Evolutionary conservation across 2,888 invertebrate species (phyloP).

Genomic region (Polymixis lichenea): DNA sequence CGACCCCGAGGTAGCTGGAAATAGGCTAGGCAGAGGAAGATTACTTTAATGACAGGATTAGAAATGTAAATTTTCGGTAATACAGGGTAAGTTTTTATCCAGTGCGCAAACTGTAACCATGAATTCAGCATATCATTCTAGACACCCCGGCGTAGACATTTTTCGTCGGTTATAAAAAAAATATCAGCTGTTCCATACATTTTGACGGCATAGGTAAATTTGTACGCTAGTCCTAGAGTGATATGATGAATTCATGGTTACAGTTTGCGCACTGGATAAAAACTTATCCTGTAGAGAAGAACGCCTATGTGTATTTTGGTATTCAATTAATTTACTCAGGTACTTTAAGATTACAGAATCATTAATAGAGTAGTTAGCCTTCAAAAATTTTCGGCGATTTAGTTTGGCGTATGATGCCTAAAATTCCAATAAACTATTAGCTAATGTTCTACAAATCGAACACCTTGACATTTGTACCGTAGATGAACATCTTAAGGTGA

Average conservation of each 20-base stretch:
- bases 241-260: too few species aligned
- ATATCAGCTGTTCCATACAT: too few species aligned
- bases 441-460: constrained; percentile 14
- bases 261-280: too few species aligned
- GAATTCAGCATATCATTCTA: too few species aligned
- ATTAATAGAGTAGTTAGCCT: constrained; percentile 48
- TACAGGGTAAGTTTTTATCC: too few species aligned
- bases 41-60: not conserved
- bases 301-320: not conserved
- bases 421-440: constrained; percentile 22
- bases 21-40: too few species aligned
- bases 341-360: constrained; percentile 5
- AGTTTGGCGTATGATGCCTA: constrained; percentile 1
- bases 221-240: too few species aligned
- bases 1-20: not conserved
- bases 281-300: too few species aligned
- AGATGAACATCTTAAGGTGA: not conserved
- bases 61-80: not conserved
- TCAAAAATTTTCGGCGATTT: constrained; percentile 28
- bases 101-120: too few species aligned
- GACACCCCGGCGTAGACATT: too few species aligned
- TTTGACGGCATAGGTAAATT: too few species aligned
- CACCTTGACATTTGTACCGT: constrained; percentile 46
- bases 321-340: constrained; percentile 4
- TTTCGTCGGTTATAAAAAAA: too few species aligned